These are phyloP conservation scores for Lepas anatifera DNA, from an alignment of 2,888 invertebrate genomes.

Conservation along the genomic window DNA sequence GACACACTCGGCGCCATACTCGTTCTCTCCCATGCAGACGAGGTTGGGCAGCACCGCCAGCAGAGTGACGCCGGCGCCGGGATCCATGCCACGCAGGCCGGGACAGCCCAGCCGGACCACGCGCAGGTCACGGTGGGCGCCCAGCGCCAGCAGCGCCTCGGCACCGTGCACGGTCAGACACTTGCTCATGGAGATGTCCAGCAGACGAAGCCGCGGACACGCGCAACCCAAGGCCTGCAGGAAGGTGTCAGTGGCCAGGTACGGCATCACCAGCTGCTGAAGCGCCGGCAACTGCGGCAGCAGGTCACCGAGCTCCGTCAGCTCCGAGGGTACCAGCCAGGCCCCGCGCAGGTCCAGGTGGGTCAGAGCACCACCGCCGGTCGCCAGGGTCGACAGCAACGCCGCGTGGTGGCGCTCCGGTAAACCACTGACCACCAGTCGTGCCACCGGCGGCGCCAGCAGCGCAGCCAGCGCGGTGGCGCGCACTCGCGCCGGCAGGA, in stretches of 20 bases:
- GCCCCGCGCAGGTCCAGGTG: conserved; percentile 2
- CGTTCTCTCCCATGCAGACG: not conserved
- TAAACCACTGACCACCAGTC: not conserved
- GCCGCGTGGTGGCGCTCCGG: not conserved
- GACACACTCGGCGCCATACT: conserved; percentile 8
- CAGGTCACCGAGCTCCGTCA: not conserved
- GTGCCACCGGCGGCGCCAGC: not conserved
- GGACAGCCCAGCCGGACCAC: not conserved
- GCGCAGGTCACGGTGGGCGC: not conserved
- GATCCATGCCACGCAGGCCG: not conserved
- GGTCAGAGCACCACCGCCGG: not conserved
- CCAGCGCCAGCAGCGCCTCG: not conserved
- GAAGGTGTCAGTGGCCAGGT: not conserved
- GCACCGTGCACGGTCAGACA: not conserved
- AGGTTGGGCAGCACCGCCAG: not conserved
- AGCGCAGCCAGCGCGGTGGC: not conserved
- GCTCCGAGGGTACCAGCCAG: not conserved
- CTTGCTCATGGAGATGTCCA: not conserved
- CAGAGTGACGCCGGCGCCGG: not conserved
- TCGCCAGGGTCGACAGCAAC: not conserved
- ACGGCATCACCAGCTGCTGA: not conserved
- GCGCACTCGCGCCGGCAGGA: not conserved
- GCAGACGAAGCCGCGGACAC: not conserved
- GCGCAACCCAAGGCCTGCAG: not conserved
- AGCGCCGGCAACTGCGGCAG: not conserved